Base-by-base conservation (phyloP, 2,888 invertebrate species). In the Seira sanloemensis region DNA sequence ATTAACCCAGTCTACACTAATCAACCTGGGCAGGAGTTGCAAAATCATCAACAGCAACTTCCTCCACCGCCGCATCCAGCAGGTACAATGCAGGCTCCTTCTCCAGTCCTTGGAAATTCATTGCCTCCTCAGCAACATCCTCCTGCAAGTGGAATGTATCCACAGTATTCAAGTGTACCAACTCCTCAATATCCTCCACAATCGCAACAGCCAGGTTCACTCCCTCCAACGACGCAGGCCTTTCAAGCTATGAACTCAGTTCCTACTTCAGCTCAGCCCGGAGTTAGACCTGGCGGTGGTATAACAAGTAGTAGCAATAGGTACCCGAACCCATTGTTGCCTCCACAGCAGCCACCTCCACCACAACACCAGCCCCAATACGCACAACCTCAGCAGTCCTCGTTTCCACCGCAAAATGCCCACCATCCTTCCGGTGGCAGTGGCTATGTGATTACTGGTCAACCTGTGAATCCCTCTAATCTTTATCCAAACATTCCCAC, bases 321-420 rank as follows among this genome's bases (percentile, higher is more conserved):
- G 25, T 83, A 83, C 26, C 78, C 72, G 9, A 69, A 71, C 19
- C 73, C 67, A 2, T 72, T 78, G 83, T 67, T 73, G 12, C 74
- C 84, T 65, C 74, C 77, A 0, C 78, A 78, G 24, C 72, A 72
- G 68, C 69, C 68, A 26, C 77, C 78, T n/a, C 69, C 76, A 18
- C 84, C 27, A 86, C 87, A 78, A 87, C 88, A 86, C 82, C 86
- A 68, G 67, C 89, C 71, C 58, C 76, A 71, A 69, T 75, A 76
- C 68, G 76, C 73, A 84, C 83, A 83, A 78, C 66, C 25, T 4
- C 78, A 46, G 16, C 27, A 12, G 1, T 23, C 25, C 4, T 26
- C 24, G 67, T 58, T 25, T 87, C 24, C 73, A 68, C 12, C 82
- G 23, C 16, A 25, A 54, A 26, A 50, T 50, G 58, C 23, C 18